Evolutionary conservation across 2,113 vertebrate genomes (phyloP), one percentile per base, ranked within the genome.

Genomic region (Castor canadensis): DNA sequence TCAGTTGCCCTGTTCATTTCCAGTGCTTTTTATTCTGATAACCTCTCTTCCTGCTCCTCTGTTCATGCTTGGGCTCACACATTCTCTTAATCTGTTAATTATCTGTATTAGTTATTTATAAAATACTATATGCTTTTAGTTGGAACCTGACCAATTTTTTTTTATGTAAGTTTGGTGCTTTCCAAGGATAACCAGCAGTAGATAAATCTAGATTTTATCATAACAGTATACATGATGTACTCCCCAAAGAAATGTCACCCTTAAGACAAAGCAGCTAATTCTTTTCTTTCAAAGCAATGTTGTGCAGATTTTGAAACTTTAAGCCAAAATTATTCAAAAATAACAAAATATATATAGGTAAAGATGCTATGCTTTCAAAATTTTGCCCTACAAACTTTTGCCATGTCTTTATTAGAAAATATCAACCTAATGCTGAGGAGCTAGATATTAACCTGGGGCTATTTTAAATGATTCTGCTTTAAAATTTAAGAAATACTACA

Each of bases 51-150:
- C 85, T 32, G 81, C 93, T 77, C 82, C 52, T 69, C 77, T 93
- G 38, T 93, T 96, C 87, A 95, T 73, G 87, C 91, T 87, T 90
- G 91, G 75, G 40, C 38, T 97, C 91, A 94, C 54, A 52, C 47
- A 91, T 38, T 94, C 88, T 95, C 86, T 77, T 96, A 91, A 97
- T 94, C 91, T 97, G 83, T 84, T 96, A 94, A 97, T 97, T 94
- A 97, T 93, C 91, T 93, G 66, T 91, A 94, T 96, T 97, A 66
- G 69, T 95, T 97, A 91, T 97, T 96, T 94, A 96, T 93, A 83
- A 97, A 96, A 94, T 89, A 91, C 60, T 77, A 94, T 54, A 85
- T 84, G 71, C 75, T 92, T 91, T 67, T 71, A 75, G 40, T 69
- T 94, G 49, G 49, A 96, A 87, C 49, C 47, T 92, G 40, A 82